Conservation (phyloP, 2,888 invertebrate species). For the Aporophyla lueneburgensis region DNA sequence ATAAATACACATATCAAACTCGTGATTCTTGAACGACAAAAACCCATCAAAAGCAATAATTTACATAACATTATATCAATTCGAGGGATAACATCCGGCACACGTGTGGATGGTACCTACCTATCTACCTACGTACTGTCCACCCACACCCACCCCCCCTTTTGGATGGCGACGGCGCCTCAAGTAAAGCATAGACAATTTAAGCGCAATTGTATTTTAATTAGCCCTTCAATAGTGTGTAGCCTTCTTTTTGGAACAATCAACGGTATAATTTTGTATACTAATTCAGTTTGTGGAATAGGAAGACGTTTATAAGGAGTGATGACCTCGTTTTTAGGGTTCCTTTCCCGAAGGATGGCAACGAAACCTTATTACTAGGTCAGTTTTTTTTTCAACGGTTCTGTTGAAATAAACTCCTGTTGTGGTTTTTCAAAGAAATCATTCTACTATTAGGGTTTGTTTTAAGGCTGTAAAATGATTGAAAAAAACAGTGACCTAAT, state of each 20-base stretch:
- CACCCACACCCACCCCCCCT: slow-evolving; percentile 68
- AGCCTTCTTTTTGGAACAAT: slow-evolving; percentile 50
- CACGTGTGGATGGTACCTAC: slow-evolving; percentile 47
- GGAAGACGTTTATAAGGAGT: slow-evolving; percentile 14
- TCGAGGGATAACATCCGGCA: slow-evolving; percentile 72
- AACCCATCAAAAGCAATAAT: slow-evolving; percentile 59
- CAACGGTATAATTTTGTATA: slow-evolving; percentile 57
- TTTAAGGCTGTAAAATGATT: neutral
- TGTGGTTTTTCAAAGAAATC: neutral
- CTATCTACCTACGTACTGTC: slow-evolving; percentile 62
- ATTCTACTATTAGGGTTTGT: neutral
- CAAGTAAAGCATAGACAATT: slow-evolving; percentile 51
- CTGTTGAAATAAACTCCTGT: neutral
- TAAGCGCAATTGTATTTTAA: slow-evolving; percentile 74
- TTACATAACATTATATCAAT: slow-evolving; percentile 62
- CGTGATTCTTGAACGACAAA: slow-evolving; percentile 48
- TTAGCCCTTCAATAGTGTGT: slow-evolving; percentile 55
- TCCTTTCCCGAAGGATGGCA: too few species aligned
- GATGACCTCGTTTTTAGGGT: slow-evolving; percentile 18
- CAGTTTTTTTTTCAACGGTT: neutral
- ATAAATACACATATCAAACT: neutral
- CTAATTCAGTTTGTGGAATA: slow-evolving; percentile 29
- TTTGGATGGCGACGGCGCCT: slow-evolving; percentile 56
- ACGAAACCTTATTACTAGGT: too few species aligned
- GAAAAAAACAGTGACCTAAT: too few species aligned